Evolutionary conservation across 2,888 invertebrate species (phyloP), one percentile per base, ranked within the genome.

Genomic region (Vesta saturnalis): DNA sequence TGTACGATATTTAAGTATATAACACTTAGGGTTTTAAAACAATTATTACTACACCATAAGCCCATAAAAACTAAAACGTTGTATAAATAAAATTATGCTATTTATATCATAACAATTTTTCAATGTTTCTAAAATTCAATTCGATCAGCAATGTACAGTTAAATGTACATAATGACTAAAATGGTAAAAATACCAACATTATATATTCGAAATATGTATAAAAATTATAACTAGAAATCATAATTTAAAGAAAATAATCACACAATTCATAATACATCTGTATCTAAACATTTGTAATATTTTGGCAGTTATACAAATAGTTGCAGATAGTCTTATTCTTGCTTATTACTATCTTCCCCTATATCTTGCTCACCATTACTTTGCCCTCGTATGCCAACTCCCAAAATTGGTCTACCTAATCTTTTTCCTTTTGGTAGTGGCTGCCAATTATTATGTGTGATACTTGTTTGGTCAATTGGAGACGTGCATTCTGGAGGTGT

Each of bases 341-440:
- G 19, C 1, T 54, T 54, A 22, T 54, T 54, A 10, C 54, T 10
- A 54, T 43, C 10, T 43, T 14, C 15, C 19, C n/a, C 10, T 14
- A n/a, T n/a, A 8, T 54, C 22, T 12, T 18, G n/a, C 12, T 54
- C 19, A 21, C n/a, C 19, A 18, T 18, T 43, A 65, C 77, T 79
- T 15, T 78, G 76, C 49, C 79, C 74, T 23, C 82, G 72, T 1
- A 80, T 82, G 2, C 83, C 83, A 0, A 78, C 79, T 1, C 83
- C 83, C 43, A 83, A 73, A 61, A 83, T 83, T 1, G 83, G 83
- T 19, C 83, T 70, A 0, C 83, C 83, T 5, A 75, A 68, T 64
- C 76, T 78, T 61, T 77, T 76, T 52, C 63, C n/a, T 47, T 23
- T 30, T 39, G 67, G 14, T 12, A 64, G 56, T 15, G 22, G 43